Evolutionary conservation across 2,888 invertebrate species (phyloP), one percentile per base, ranked within the genome.

Genomic region (Limnephilus lunatus): DNA sequence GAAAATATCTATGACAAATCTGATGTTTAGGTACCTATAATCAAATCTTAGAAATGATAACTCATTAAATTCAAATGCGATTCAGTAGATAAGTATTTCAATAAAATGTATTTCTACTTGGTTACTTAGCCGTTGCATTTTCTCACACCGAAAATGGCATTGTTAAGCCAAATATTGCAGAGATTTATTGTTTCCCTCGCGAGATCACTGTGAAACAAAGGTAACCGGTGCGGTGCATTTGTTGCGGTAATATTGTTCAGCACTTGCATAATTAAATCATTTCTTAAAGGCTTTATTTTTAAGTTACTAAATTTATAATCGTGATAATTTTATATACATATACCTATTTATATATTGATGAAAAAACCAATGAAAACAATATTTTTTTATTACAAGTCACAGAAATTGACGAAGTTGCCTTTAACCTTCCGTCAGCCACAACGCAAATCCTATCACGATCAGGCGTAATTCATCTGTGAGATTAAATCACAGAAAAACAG

Each of bases 181-280:
- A 85, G 85, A 39, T 85, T 25, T n/a, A 85, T 85, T 85, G 39
- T 85, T 85, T 85, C 85, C 85, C n/a, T 85, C 19, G 39, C 85
- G 85, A 85, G 35, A 85, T n/a, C 11, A 85, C 44, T n/a, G 39
- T 35, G 85, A 85, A 85, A 85, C 39, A 35, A 85, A 39, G 39
- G 44, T 25, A 39, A 15, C 25, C 85, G 85, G 85, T 81, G 30
- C 14, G 32, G 83, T 86, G 86, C 48, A 86, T 39, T 85, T 85
- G 39, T 85, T 85, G n/a, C n/a, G 15, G 82, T 82, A 82, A 82
- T 32, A 32, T 82, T 32, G 25, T 68, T 68, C 5, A n/a, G 25
- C 68, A 68, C n/a, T 68, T 68, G 68, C 25, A 7, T 68, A 25
- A 68, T 68, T 68, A n/a, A 68, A 68, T 68, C 7, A 68, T n/a